Evolutionary conservation across 2,888 invertebrate genomes (phyloP).

Genomic region (Pseudococcus longispinus): DNA sequence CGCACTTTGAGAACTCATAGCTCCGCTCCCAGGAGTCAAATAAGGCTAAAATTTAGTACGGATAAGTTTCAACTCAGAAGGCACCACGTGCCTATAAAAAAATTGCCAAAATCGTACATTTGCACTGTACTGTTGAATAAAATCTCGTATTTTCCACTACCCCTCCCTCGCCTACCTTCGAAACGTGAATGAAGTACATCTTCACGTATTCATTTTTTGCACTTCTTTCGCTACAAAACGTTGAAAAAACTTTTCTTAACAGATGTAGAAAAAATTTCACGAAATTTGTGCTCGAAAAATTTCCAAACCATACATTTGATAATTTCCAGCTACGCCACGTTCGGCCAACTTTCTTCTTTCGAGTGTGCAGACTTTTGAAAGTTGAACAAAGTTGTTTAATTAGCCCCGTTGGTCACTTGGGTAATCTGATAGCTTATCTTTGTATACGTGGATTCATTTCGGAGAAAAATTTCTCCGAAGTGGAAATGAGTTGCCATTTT

Average conservation of each 20-base stretch:
- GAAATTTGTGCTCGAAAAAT: background rate
- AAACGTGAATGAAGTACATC: too few relatives aligned
- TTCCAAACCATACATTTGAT: background rate
- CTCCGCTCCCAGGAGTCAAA: too few relatives aligned
- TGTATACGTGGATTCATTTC: background rate
- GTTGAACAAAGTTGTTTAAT: constrained; percentile 7
- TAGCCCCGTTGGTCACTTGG: background rate
- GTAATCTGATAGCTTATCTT: background rate
- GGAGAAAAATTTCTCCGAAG: background rate
- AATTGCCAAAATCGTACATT: too few relatives aligned
- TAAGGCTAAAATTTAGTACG: too few relatives aligned
- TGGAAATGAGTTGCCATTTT: background rate
- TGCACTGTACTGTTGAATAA: too few relatives aligned
- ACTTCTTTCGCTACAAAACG: background rate
- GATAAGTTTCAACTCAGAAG: too few relatives aligned
- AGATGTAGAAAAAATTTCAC: background rate
- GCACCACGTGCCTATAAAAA: too few relatives aligned
- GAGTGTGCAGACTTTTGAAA: background rate
- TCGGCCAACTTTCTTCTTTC: background rate
- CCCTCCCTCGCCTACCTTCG: too few relatives aligned
- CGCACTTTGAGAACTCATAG: too few relatives aligned
- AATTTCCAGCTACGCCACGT: background rate
- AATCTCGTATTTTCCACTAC: too few relatives aligned
- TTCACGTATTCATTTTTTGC: background rate
- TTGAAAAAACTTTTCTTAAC: background rate